These are phyloP conservation scores for Argya squamiceps DNA, from an alignment of 2,797 vertebrate species.

Conservation along the genomic window DNA sequence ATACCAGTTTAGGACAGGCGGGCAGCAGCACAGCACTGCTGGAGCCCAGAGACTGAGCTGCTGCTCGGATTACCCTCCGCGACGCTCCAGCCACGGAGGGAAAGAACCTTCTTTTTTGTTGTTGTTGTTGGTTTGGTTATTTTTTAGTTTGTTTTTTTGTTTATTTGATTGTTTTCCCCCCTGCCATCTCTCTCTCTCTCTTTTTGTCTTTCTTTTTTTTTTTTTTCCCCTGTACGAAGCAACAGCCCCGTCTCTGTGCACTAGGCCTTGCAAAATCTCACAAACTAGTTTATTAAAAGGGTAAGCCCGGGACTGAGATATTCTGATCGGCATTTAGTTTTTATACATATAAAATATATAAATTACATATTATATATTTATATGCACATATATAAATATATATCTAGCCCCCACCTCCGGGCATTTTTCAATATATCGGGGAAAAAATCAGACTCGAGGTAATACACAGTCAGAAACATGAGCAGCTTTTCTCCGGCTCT, in stretches of 20 bases:
- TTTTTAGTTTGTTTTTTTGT: neutral
- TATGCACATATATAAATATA: too few species aligned
- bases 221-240: neutral
- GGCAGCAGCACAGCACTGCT: neutral
- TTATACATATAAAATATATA: neutral
- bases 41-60: neutral
- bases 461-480: neutral
- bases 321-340: neutral
- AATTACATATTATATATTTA: neutral
- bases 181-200: neutral
- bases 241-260: neutral
- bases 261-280: neutral
- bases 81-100: neutral
- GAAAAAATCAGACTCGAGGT: neutral
- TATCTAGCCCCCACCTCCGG: fast-evolving
- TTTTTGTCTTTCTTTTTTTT: too few species aligned
- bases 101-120: neutral
- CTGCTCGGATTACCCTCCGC: neutral
- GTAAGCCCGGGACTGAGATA: fast-evolving
- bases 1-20: neutral
- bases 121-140: neutral
- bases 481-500: neutral
- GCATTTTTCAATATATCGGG: neutral
- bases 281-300: neutral
- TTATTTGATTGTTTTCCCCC: neutral